These are phyloP conservation scores for Phalacrocorax carbo DNA, from an alignment of 2,113 vertebrate genomes.

Conservation along the genomic window DNA sequence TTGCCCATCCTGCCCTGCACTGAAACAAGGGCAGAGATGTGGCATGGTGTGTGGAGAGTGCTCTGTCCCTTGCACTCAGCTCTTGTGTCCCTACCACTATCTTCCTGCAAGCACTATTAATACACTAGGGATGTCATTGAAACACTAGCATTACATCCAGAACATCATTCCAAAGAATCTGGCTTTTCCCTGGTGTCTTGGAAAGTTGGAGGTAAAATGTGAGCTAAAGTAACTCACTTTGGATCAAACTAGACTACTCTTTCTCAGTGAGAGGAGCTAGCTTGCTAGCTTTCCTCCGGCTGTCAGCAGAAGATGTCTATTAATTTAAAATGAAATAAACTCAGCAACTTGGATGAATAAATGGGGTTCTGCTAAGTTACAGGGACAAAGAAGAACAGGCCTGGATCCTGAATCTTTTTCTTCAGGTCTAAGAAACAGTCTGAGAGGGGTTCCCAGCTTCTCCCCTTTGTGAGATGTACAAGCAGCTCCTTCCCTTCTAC, in stretches of 20 bases:
- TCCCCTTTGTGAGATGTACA: background rate
- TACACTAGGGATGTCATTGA: background rate
- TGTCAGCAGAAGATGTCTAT: background rate
- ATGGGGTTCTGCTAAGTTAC: background rate
- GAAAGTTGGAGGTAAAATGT: background rate
- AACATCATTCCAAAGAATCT: background rate
- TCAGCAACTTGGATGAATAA: background rate
- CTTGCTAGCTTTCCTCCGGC: background rate
- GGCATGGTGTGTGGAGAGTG: accelerated
- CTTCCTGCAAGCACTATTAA: background rate
- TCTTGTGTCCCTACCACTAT: background rate
- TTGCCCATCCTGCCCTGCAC: background rate
- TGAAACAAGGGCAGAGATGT: background rate
- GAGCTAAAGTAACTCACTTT: background rate
- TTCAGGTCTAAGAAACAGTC: background rate
- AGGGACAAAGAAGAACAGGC: background rate
- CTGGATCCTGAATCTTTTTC: background rate
- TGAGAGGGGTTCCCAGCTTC: background rate
- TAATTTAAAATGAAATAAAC: background rate
- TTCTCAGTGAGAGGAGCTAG: background rate
- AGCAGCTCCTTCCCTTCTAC: background rate
- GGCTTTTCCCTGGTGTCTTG: background rate
- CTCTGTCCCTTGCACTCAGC: background rate
- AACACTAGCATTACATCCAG: background rate
- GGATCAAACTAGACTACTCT: background rate